Base-by-base conservation (phyloP, 1,140 invertebrate genomes). In the Elysia chlorotica region DNA sequence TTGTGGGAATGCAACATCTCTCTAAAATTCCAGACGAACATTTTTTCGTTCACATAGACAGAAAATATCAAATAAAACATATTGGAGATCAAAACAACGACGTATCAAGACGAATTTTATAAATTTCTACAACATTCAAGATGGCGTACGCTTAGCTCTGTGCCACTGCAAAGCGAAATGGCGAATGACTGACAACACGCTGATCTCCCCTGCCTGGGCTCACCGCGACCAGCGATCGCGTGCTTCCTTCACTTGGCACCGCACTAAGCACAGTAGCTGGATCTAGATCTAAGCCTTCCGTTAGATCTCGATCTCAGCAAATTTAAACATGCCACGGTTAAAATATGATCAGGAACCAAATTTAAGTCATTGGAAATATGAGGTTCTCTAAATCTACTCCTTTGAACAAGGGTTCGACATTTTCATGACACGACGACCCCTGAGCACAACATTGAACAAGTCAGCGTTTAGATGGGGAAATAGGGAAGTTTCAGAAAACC, bases 161-260 rank as follows among this genome's bases (percentile, higher is more conserved):
- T 21, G n/a, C n/a, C n/a, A n/a, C n/a, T n/a, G n/a, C 35, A 31
- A 61, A 56, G 36, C 37, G 54, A 59, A 70, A 70, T 59, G 67
- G 56, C 67, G 67, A 35, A 59, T 41, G 65, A 37, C 31, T 37
- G 53, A 61, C 1, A 35, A 59, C 38, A 70, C 67, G 67, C 67
- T 70, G 67, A 70, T 70, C 67, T 70, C 67, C 67, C 67, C 67
- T 70, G 25, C 25, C 35, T 25, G 23, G 28, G 2, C 30, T 25
- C 5, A 33, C 3, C 3, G 31, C 41, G 30, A 59, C 2, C 56
- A 31, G 25, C n/a, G 33, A 2, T 31, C 4, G 23, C 56, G 56
- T 25, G 56, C 25, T 4, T 30, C 28, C 23, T 25, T 31, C 33
- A 31, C 56, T 31, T 21, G 28, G 2, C 19, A 31, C 56, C 23